These are phyloP conservation scores for Gallinago paraguaiae DNA, from an alignment of 2,113 vertebrate genomes.

Conservation along the genomic window DNA sequence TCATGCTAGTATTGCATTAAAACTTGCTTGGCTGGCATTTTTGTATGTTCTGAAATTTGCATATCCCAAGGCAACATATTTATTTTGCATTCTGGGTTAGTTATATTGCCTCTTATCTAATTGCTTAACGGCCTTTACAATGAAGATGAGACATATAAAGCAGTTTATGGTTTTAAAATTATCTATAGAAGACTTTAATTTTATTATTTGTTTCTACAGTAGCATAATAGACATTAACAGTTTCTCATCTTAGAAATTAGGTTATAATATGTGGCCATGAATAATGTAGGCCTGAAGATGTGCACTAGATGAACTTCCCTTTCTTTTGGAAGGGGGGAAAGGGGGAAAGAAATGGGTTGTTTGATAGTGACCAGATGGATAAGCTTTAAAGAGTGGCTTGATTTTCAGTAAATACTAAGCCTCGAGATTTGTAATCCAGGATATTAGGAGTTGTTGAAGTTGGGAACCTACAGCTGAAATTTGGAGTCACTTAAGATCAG, in stretches of 20 bases:
- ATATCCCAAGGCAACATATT: slow-evolving; percentile 1
- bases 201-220: neutral
- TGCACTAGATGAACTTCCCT: neutral
- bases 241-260: neutral
- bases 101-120: slow-evolving; percentile 11
- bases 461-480: neutral
- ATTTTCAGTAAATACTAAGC: neutral
- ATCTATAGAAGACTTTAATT: neutral
- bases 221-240: neutral
- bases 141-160: neutral
- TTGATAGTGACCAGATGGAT: neutral
- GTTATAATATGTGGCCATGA: neutral
- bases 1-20: neutral
- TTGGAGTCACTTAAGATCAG: neutral
- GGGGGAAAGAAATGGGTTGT: neutral
- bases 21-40: slow-evolving; percentile 31
- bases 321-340: neutral
- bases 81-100: slow-evolving; percentile 19
- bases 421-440: neutral
- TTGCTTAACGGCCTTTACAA: slow-evolving; percentile 3
- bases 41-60: neutral
- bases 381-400: neutral
- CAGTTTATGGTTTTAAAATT: neutral
- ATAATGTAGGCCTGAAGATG: neutral
- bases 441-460: neutral